These are phyloP conservation scores for Minunthozetes semirufus DNA, from an alignment of 2,888 invertebrate species.

Conservation along the genomic window DNA sequence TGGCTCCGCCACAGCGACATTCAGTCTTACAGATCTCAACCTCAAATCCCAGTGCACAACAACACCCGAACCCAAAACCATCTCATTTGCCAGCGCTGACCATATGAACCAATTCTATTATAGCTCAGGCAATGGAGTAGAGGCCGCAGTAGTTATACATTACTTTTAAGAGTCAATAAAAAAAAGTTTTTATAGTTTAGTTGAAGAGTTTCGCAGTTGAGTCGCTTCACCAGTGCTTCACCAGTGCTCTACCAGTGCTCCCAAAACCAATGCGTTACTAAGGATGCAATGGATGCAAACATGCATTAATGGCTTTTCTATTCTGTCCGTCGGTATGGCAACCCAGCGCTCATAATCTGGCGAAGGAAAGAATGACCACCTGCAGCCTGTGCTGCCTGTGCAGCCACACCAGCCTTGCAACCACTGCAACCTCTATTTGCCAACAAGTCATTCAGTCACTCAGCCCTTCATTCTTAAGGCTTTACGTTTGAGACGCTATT, in stretches of 20 bases:
- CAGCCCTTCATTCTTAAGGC: too few species aligned
- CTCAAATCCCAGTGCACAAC: constrained; percentile 26
- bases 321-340: not conserved
- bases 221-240: not conserved
- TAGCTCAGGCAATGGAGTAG: not conserved
- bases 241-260: not conserved
- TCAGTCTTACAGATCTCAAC: constrained; percentile 13
- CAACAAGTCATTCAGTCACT: too few species aligned
- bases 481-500: too few species aligned
- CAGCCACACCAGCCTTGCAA: not conserved
- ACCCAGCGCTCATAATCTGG: not conserved
- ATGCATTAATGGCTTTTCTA: constrained; percentile 9
- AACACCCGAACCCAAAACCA: constrained; percentile 17
- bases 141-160: constrained; percentile 5
- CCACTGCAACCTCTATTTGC: not conserved
- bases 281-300: not conserved
- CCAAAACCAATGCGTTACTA: not conserved
- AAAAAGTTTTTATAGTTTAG: not conserved
- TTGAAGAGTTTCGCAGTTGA: not conserved
- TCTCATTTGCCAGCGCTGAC: constrained; percentile 27
- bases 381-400: not conserved
- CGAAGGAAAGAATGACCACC: not conserved
- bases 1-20: not conserved
- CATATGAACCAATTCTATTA: constrained; percentile 10
- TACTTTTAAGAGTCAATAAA: constrained; percentile 13